A percentile compares a stretch with the other conserved stretches of the same genome.
Evolutionary conservation across 2,888 invertebrate genomes (phyloP).

Genomic region (Homarus gammarus): DNA sequence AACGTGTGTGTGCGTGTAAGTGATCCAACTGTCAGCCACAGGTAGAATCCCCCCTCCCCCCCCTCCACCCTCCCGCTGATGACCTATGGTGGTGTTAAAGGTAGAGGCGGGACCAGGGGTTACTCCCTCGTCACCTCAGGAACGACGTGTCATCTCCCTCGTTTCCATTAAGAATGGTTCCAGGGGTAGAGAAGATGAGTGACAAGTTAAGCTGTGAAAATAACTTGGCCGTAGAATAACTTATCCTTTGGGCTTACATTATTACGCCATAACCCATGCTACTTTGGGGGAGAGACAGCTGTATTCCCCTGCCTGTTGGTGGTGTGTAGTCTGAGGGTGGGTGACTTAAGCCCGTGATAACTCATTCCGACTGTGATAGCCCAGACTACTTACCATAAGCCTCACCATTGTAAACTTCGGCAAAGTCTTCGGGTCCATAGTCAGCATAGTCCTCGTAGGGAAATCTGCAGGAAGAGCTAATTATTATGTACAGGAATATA

Average conservation of each 20-base stretch:
- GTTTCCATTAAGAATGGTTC: neutral
- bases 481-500: neutral
- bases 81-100: too few species aligned
- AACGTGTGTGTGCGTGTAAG: too few species aligned
- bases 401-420: conserved; percentile 66
- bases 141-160: too few species aligned
- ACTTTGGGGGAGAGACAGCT: neutral
- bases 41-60: too few species aligned
- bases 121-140: too few species aligned
- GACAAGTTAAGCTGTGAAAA: neutral
- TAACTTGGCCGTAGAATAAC: neutral
- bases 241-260: neutral
- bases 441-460: conserved; percentile 65
- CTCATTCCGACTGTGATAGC: neutral
- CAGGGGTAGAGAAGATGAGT: neutral
- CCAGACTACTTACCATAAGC: conserved; percentile 64
- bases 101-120: too few species aligned
- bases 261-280: neutral
- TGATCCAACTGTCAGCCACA: too few species aligned
- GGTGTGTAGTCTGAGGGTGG: neutral
- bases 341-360: neutral
- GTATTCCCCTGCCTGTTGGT: neutral
- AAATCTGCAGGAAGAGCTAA: conserved; percentile 51
- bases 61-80: too few species aligned
- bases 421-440: conserved; percentile 63